phyloP scores from a whole-genome alignment of 1,140 invertebrate species.

The Phymorhynchus buccinoides region DNA sequence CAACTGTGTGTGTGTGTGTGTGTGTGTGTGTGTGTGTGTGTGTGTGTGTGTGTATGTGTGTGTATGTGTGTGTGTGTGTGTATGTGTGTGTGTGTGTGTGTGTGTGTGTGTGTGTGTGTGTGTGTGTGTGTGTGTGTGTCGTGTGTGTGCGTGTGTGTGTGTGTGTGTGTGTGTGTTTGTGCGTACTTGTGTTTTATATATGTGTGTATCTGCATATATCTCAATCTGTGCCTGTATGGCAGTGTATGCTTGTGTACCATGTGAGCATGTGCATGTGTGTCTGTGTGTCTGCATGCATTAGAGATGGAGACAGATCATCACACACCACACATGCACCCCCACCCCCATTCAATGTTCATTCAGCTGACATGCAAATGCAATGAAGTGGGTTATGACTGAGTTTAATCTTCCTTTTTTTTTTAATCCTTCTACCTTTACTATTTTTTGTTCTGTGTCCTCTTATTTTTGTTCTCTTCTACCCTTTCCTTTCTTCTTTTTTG shows the following conservation, averaged over 20 bases:
- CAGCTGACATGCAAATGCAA: no score
- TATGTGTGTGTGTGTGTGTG: not conserved
- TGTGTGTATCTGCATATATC: no score
- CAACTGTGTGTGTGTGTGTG: no score
- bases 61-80: not conserved
- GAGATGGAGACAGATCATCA: no score
- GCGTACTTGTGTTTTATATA: not conserved
- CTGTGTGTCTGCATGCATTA: not conserved
- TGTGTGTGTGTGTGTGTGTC: not conserved
- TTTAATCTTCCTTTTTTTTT: no score
- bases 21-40: conserved; percentile 2
- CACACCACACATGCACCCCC: no score
- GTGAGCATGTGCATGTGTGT: not conserved
- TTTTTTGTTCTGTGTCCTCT: not conserved
- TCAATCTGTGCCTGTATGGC: no score
- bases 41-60: not conserved
- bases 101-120: not conserved
- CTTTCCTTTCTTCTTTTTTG: not conserved
- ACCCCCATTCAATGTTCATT: no score
- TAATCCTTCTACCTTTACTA: no score
- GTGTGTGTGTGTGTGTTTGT: not conserved
- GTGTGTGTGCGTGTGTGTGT: no score
- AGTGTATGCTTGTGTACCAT: no score
- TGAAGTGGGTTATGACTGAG: no score
- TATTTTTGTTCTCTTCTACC: not conserved